Evolutionary conservation across 2,797 vertebrate genomes (phyloP), one percentile per base, ranked within the genome.

Genomic region (Myripristis murdjan): DNA sequence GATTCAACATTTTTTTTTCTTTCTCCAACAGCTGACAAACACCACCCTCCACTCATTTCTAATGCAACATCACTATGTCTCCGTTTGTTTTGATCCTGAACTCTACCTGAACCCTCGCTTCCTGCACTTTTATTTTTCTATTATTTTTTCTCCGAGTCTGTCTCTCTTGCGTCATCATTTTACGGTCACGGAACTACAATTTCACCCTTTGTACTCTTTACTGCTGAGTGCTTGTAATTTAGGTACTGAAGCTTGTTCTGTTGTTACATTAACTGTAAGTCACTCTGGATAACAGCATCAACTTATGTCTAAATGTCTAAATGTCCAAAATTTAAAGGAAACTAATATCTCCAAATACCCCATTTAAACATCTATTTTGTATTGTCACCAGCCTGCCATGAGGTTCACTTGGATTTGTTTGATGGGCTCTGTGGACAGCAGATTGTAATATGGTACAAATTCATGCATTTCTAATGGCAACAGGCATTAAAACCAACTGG

Each of bases 201-300:
- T 51, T 44, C 23, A 43, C n/a, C 15, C 18, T 49, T 3, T 44
- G 39, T 12, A 6, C 35, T 8, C 33, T 10, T 43, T 12, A 28
- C 18, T 37, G 53, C 10, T 20, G 51, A 12, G 6, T n/a, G 39
- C 18, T 41, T 33, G 15, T 8, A 31, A 35, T 22, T 33, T 37
- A 57, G 22, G 57, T 61, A 70, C 3, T 47, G 54, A 59, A 64
- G 33, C 37, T 37, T 37, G 11, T 37, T 2, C 35, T 8, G 18
- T 58, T 33, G 14, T 2, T 18, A 16, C 2, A 4, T 15, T 10
- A 4, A 7, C 10, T 14, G 10, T 37, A 37, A 37, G 10, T 18
- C 18, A 28, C 14, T 62, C 0, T 7, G 33, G 33, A 35, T 18
- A n/a, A 35, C 3, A 3, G n/a, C 14, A 6, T 9, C 8, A 48